These are phyloP conservation scores for Calyptomena viridis DNA, from an alignment of 2,113 vertebrate species.

Conservation along the genomic window DNA sequence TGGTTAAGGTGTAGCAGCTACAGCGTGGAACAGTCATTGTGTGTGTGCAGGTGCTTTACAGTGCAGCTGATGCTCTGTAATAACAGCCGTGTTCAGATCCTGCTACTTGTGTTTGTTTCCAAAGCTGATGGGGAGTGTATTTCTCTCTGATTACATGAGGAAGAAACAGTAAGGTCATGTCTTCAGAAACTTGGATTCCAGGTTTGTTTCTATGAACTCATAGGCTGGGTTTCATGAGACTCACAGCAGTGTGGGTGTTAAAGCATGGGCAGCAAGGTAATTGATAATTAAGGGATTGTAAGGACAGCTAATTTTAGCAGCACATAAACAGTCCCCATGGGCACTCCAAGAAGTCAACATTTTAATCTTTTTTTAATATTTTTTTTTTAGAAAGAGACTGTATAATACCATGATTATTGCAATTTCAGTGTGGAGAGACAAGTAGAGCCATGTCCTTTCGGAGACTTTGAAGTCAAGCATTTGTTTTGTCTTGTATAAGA, in stretches of 20 bases:
- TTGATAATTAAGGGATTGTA: not conserved
- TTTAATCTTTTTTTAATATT: not conserved
- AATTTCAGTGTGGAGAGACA: not conserved
- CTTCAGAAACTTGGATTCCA: not conserved
- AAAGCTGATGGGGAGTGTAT: not conserved
- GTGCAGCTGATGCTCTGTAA: not conserved
- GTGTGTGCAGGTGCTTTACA: not conserved
- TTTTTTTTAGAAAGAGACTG: not conserved
- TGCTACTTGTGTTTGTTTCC: not conserved
- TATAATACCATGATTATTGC: not conserved
- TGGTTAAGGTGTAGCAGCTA: accelerated
- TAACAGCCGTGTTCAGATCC: not conserved
- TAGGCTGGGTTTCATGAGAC: not conserved
- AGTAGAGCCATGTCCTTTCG: not conserved
- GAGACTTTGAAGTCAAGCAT: not conserved
- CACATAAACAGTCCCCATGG: not conserved
- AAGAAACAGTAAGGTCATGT: not conserved
- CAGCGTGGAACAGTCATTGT: accelerated
- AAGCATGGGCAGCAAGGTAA: not conserved
- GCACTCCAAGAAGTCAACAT: not conserved
- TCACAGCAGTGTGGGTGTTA: not conserved
- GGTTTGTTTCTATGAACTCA: not conserved
- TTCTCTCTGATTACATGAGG: not conserved
- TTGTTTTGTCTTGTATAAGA: not conserved
- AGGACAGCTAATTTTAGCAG: not conserved